Percentiles rank a stretch among this genome's conserved stretches.
Conservation (phyloP, 2,888 invertebrate genomes). For the Erpobdella octoculata region DNA sequence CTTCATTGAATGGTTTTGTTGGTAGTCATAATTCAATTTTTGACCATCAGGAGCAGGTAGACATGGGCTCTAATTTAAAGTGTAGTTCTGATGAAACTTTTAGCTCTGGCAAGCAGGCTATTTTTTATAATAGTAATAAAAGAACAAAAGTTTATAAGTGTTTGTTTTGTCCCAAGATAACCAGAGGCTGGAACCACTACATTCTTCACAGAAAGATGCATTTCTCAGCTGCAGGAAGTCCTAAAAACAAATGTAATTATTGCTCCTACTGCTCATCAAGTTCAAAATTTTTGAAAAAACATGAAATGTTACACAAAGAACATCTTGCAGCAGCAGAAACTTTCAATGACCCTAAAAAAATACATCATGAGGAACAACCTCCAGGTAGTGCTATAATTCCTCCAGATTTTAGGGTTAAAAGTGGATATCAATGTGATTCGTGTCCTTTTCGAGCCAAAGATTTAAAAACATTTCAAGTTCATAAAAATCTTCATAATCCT, state of each 20-base stretch:
- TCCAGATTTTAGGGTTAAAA: constrained; percentile 9
- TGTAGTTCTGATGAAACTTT: neutral
- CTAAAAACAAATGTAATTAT: constrained; percentile 11
- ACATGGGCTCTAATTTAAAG: too few relatives aligned
- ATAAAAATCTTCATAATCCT: constrained; percentile 1
- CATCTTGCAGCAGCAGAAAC: neutral
- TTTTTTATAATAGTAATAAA: neutral
- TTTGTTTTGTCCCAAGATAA: constrained; percentile 4
- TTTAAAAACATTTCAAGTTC: constrained; percentile 8
- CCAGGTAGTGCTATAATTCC: neutral
- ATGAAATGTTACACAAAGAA: constrained; percentile 10
- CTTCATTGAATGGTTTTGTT: neutral
- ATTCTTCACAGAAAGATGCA: constrained; percentile 11
- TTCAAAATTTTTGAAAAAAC: constrained; percentile 12
- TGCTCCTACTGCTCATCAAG: neutral
- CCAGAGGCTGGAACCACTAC: constrained; percentile 9
- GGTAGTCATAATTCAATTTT: neutral
- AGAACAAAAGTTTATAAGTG: constrained; percentile 1
- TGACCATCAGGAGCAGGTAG: neutral
- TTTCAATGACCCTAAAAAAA: too few relatives aligned
- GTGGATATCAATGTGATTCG: constrained; percentile 4
- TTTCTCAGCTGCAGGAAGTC: neutral
- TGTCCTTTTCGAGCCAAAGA: constrained; percentile 4
- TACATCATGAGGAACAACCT: too few relatives aligned
- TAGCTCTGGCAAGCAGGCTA: neutral